Evolutionary conservation across 2,888 invertebrate genomes (phyloP), one percentile per base, ranked within the genome.

Genomic region (Tipula lateralis): DNA sequence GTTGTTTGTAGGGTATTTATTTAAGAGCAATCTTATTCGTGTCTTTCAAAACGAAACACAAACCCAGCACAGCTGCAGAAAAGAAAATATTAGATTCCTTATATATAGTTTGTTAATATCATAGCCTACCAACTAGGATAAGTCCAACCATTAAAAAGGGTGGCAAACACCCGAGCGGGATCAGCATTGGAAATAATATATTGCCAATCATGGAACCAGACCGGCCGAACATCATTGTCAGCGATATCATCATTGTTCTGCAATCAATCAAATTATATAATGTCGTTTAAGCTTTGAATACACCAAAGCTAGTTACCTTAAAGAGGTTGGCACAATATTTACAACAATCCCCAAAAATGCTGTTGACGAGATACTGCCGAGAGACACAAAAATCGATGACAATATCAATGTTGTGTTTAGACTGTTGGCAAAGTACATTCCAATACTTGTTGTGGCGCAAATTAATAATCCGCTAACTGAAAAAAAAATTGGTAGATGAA

Each of bases 221-320:
- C 50, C 95, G 91, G 1, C 95, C 95, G 84, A 91, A 91, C 94
- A 95, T 94, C 91, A 95, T 92, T 39, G 93, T 93, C 3, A 93
- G 91, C 0, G 95, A 93, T 86, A 95, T 92, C 0, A 94, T 93
- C 93, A 95, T 93, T 1, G 95, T 94, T 88, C 95, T 95, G 88
- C 1, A 90, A 89, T 85, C 85, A 83, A 85, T 36, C 16, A 32
- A 84, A 86, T 85, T 50, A 82, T 66, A 83, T 30, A 84, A 83
- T 83, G 7, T 6, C 13, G 13, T 12, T 9, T 12, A 39, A 39
- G 19, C 32, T 24, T 32, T 12, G 13, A 32, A 30, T 34, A 32
- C n/a, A 32, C 29, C 29, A 2, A 83, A 29, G 7, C 66, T 85
- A 29, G n/a, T 29, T 39, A 89, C 90, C 90, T 87, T 44, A 89